Percentiles rank a stretch among this genome's conserved stretches.
phyloP scores from a whole-genome alignment of 1,140 invertebrate genomes.

The Drosophila guanche region DNA sequence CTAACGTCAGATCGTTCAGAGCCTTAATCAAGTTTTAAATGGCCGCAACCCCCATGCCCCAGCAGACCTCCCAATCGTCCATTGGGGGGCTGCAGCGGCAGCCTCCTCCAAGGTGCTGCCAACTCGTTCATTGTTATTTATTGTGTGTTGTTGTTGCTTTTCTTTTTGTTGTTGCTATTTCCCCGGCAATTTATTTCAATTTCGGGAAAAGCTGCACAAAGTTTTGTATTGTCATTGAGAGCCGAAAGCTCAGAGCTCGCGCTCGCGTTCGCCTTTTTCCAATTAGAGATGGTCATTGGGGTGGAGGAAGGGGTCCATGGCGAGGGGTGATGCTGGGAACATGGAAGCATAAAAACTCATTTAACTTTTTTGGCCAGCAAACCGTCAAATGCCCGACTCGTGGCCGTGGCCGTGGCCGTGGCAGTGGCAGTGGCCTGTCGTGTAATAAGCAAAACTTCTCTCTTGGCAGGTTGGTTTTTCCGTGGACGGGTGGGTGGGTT shows the following conservation, averaged over 20 bases:
- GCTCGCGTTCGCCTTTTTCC: constrained; percentile 69
- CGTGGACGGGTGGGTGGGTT: neutral
- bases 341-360: constrained; percentile 74
- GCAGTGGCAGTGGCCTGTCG: constrained; percentile 23
- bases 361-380: constrained; percentile 74
- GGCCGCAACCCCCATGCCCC: constrained; percentile 29
- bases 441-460: constrained; percentile 67
- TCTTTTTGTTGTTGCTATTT: constrained; percentile 19
- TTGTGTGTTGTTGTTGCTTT: constrained; percentile 70
- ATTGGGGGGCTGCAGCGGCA: neutral
- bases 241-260: constrained; percentile 1
- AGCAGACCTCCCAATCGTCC: neutral
- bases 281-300: constrained; percentile 59
- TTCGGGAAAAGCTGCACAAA: constrained; percentile 48
- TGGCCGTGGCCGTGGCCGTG: constrained; percentile 2
- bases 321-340: neutral
- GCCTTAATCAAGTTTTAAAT: constrained; percentile 81
- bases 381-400: constrained; percentile 57
- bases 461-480: constrained; percentile 38
- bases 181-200: constrained; percentile 81
- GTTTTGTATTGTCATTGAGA: constrained; percentile 79
- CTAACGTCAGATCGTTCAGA: constrained; percentile 34
- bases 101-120: constrained; percentile 52
- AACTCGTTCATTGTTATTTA: constrained; percentile 82
- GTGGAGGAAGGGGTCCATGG: neutral